Evolutionary conservation across 2,113 vertebrate genomes (phyloP).

Genomic region (Meles meles): DNA sequence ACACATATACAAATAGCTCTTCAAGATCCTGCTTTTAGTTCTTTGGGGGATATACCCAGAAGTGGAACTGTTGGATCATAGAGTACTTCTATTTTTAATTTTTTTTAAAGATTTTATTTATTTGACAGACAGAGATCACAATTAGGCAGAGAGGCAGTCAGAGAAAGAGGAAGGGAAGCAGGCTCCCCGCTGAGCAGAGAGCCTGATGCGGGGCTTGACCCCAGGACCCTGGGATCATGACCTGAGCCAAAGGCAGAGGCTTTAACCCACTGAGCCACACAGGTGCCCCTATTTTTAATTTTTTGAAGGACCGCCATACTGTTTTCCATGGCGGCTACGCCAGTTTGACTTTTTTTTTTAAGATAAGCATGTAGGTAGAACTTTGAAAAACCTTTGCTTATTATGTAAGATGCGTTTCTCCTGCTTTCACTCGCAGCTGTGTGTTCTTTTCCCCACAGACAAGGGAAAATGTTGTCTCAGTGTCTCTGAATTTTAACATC

Average conservation of each 20-base stretch:
- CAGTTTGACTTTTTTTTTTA: not conserved
- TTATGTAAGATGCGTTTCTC: not conserved
- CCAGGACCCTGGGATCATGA: too few species aligned
- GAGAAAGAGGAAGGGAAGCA: too few species aligned
- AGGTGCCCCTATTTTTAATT: not conserved
- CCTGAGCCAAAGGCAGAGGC: too few species aligned
- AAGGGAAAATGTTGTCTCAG: not conserved
- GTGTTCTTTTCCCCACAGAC: not conserved
- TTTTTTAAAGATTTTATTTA: not conserved
- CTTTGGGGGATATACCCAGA: not conserved
- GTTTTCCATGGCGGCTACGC: not conserved
- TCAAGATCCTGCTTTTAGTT: not conserved
- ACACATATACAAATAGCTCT: not conserved
- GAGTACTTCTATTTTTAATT: not conserved
- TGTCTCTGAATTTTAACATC: slow-evolving; percentile 27
- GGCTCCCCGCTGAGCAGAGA: too few species aligned
- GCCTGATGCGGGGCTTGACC: too few species aligned
- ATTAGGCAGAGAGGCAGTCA: too few species aligned
- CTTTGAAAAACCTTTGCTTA: not conserved
- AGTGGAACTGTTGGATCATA: not conserved
- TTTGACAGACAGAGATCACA: too few species aligned
- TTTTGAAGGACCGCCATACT: not conserved
- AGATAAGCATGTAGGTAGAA: not conserved
- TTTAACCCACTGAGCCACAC: too few species aligned
- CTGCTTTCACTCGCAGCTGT: not conserved